phyloP scores from a whole-genome alignment of 2,797 vertebrate genomes.

The Gymnothorax reevesii region DNA sequence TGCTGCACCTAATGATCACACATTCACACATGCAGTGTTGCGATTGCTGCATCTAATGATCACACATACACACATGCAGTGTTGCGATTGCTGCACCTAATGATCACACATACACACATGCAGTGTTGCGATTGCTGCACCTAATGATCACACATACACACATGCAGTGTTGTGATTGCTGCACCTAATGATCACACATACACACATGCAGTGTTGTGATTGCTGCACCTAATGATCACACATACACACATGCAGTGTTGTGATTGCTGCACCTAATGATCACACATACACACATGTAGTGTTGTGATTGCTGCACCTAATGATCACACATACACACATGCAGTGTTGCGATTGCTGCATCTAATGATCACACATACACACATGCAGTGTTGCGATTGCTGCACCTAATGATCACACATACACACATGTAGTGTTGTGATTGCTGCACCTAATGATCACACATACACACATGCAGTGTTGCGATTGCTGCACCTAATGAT shows the following conservation, averaged over 20 bases:
- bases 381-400: not conserved
- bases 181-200: slow-evolving; percentile 3
- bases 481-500: too few relatives aligned
- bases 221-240: not conserved
- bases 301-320: too few relatives aligned
- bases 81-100: too few relatives aligned
- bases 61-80: slow-evolving; percentile 25
- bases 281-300: slow-evolving; percentile 25
- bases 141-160: slow-evolving; percentile 14
- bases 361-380: slow-evolving; percentile 14
- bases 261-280: too few relatives aligned
- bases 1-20: not conserved
- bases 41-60: too few relatives aligned
- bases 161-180: not conserved
- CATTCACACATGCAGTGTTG: slow-evolving; percentile 18
- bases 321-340: slow-evolving; percentile 22
- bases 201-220: not conserved
- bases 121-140: not conserved
- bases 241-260: slow-evolving; percentile 18
- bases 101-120: slow-evolving; percentile 22
- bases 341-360: not conserved
- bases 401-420: slow-evolving; percentile 3
- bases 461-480: slow-evolving; percentile 18
- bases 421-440: not conserved
- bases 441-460: not conserved